Conservation (phyloP, 2,797 vertebrate genomes). For the Falco berigora region DNA sequence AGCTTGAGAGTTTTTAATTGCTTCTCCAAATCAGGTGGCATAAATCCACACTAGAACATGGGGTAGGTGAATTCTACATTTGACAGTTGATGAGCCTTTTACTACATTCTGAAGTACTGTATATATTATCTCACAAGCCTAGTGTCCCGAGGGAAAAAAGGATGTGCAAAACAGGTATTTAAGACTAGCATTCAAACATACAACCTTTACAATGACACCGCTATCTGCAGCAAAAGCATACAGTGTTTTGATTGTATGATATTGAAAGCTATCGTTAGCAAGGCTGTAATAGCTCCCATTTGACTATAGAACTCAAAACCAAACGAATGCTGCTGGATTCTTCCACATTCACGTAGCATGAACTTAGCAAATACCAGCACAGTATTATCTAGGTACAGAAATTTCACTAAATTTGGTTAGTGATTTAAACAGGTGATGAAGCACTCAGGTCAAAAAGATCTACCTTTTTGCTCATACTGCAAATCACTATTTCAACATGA, state of each 20-base stretch:
- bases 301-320: not conserved
- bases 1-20: not conserved
- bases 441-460: not conserved
- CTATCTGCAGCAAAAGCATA: not conserved
- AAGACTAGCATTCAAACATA: not conserved
- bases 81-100: not conserved
- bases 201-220: not conserved
- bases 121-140: not conserved
- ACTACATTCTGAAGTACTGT: not conserved
- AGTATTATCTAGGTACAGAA: not conserved
- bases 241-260: not conserved
- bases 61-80: not conserved
- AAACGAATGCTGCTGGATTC: not conserved
- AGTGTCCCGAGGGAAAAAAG: not conserved
- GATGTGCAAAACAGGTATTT: not conserved
- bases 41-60: not conserved
- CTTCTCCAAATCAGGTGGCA: not conserved
- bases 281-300: not conserved
- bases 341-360: not conserved
- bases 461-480: not conserved
- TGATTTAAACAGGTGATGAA: not conserved
- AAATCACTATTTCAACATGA: not conserved
- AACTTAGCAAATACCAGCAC: not conserved
- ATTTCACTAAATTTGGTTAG: not conserved
- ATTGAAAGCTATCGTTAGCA: not conserved